Percentiles rank a stretch among this genome's conserved stretches.
Conservation (phyloP, 2,888 invertebrate genomes). For the Xanthia togata region DNA sequence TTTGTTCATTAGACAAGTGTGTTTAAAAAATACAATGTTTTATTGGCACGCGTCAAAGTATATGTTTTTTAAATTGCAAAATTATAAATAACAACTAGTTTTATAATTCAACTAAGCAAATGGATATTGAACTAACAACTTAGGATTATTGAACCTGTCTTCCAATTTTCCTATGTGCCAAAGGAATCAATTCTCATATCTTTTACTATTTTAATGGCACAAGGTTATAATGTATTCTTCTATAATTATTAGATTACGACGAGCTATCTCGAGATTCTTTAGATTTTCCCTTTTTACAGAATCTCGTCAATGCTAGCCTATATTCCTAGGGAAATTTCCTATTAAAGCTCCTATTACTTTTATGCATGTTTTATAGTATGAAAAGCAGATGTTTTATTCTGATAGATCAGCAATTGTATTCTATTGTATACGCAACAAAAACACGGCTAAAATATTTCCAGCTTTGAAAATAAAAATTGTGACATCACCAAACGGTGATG, state of each 20-base stretch:
- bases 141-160: background rate
- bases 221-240: background rate
- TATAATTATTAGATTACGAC: too few species aligned
- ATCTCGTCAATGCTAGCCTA: background rate
- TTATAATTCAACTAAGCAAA: slow-evolving; percentile 3
- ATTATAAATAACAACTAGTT: background rate
- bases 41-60: slow-evolving; percentile 39
- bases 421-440: background rate
- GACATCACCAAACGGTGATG: too few species aligned
- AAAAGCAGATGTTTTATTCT: background rate
- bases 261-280: background rate
- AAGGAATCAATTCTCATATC: background rate
- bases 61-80: background rate
- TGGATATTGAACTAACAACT: background rate
- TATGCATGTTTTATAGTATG: background rate
- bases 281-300: background rate
- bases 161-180: background rate
- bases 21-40: slow-evolving; percentile 27
- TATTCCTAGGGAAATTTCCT: background rate
- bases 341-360: background rate
- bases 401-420: background rate
- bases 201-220: background rate
- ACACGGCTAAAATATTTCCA: background rate
- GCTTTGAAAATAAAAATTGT: background rate
- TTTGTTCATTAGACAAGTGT: slow-evolving; percentile 56